phyloP scores from a whole-genome alignment of 2,797 vertebrate species.

The Phataginus tetradactyla region DNA sequence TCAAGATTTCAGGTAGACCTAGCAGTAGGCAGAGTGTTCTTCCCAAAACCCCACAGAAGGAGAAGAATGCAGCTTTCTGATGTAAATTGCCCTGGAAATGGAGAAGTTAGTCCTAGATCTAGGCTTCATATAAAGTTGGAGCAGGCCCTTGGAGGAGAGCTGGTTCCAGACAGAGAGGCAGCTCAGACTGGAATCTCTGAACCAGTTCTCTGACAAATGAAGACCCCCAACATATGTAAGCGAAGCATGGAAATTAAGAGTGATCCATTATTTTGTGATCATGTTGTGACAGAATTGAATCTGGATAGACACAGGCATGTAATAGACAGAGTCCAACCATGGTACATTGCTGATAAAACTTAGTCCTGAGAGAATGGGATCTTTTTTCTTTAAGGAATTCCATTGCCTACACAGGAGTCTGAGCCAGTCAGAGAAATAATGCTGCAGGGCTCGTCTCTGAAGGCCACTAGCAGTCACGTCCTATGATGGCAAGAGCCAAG shows the following conservation, averaged over 20 bases:
- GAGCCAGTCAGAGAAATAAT: neutral
- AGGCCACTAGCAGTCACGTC: neutral
- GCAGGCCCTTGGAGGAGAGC: neutral
- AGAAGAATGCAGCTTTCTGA: neutral
- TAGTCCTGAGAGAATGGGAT: neutral
- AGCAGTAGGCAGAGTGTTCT: neutral
- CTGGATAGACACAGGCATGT: rapidly evolving
- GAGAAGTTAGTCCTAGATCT: neutral
- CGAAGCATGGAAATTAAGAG: neutral
- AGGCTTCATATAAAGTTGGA: neutral
- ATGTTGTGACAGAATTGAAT: neutral
- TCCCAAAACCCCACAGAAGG: neutral
- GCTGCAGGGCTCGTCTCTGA: neutral
- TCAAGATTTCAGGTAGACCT: neutral
- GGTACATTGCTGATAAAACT: neutral
- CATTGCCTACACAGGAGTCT: neutral
- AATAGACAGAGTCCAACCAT: neutral
- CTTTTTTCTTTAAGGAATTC: neutral
- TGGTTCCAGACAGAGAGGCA: neutral
- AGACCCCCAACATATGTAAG: neutral
- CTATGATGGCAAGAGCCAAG: neutral
- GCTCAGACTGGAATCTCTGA: neutral
- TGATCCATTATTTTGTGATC: neutral
- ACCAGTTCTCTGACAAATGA: neutral
- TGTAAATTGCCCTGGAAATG: neutral